Evolutionary conservation across 2,888 invertebrate genomes (phyloP), one percentile per base, ranked within the genome.

Genomic region (Epinotia bilunana): DNA sequence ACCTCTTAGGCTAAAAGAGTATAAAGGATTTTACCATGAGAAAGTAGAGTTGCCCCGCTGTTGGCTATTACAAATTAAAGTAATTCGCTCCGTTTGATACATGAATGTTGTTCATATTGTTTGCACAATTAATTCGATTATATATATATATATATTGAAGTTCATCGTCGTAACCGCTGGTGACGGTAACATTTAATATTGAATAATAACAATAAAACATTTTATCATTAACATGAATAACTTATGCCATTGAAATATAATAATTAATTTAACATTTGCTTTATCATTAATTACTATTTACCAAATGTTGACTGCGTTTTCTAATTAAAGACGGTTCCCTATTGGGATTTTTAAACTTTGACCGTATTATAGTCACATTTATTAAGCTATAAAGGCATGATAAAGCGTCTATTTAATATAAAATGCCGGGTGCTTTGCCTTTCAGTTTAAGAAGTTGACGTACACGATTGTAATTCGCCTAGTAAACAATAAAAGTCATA

Each of bases 251-350:
- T 67, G 23, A 23, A 53, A 63, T 46, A 57, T 55, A 65, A 53
- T 53, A 53, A 53, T 53, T 53, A 55, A 39, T 63, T 83, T 86
- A 78, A 80, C 79, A 78, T 77, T 80, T 82, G 86, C 87, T 87
- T 88, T 82, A 81, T 80, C 79, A 82, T 82, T 78, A 78, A 78
- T 82, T 79, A 80, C 74, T 79, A 76, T 78, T 71, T 72, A 67
- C 57, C 39, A 62, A 61, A 57, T 73, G 73, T 74, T 64, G 75
- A 75, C 64, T 69, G 62, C 70, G 73, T 72, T 75, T 79, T 77
- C 69, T 72, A 75, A 74, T 73, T 74, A 67, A 77, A 9, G 0
- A 39, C 2, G 39, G 7, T 33, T 28, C 33, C 33, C 33, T 6
- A 6, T 33, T 7, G 33, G 33, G 33, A 33, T 33, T 7, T 6